Evolutionary conservation across 2,113 vertebrate genomes (phyloP), one percentile per base, ranked within the genome.

Genomic region (Coptodon bakossiorum): DNA sequence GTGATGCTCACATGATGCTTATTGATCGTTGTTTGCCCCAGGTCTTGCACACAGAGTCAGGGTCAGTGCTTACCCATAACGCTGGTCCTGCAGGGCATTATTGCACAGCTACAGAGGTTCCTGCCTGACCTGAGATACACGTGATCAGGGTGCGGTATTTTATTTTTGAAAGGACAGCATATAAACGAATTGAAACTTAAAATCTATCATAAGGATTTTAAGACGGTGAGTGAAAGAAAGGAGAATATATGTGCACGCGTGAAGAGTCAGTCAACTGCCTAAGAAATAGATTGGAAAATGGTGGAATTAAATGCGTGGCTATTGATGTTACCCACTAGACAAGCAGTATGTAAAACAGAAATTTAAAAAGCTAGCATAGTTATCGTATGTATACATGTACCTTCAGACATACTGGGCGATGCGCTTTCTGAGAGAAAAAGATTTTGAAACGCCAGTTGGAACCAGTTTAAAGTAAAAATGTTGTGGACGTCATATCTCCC

Each of bases 1-100:
- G 91, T 91, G 93, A 94, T 87, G 90, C 91, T 96, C 92, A 94
- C 92, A 93, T 93, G 95, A 92, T 92, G 90, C 91, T 88, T 94
- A 96, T 96, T 93, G 94, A 95, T 95, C 85, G 73, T 88, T 61
- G 84, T 54, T 90, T 84, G 85, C 88, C 93, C 92, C 80, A 14
- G 84, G 91, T 91, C 89, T 80, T 31, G 6, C 86, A 88, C 84
- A 71, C 90, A 66, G 82, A 90, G 88, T 82, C 82, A 52, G 90
- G 89, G 89, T 91, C 82, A 63, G 48, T 56, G 82, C 92, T 92
- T 84, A 90, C 81, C 90, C 86, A 56, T 82, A 89, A 89, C 40
- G 24, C 86, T 88, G 80, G 40, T 85, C 85, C 95, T 93, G 89
- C 89, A 89, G 88, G 93, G 92, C 82, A 85, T 88, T 78, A 17